These are phyloP conservation scores for Chelidonichthys spinosus DNA, from an alignment of 2,797 vertebrate species.

Conservation along the genomic window DNA sequence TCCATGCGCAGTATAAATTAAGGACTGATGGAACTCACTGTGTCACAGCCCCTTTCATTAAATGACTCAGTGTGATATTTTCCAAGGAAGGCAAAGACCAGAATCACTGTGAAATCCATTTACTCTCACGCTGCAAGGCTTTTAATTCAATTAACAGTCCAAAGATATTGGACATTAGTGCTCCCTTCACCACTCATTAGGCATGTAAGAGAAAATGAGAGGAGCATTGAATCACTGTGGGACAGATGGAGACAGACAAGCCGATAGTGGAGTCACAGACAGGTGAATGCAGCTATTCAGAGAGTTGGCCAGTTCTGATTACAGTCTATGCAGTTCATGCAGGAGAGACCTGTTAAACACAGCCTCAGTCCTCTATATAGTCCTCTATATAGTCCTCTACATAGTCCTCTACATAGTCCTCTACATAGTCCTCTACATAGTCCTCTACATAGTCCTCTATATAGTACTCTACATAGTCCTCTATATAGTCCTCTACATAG, in stretches of 20 bases:
- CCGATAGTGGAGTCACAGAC: neutral
- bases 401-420: too few relatives aligned
- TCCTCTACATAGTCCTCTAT: too few relatives aligned
- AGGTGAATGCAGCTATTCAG: neutral
- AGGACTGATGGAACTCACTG: neutral
- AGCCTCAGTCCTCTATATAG: too few relatives aligned
- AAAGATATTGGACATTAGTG: conserved; percentile 4
- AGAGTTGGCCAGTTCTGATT: neutral
- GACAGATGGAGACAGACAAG: neutral
- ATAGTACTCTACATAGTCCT: too few relatives aligned
- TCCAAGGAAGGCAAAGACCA: neutral
- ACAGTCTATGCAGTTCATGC: neutral
- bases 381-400: too few relatives aligned
- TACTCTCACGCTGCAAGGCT: neutral
- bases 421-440: too few relatives aligned
- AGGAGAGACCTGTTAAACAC: too few relatives aligned
- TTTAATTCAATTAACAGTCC: conserved; percentile 30
- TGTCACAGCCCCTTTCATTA: neutral
- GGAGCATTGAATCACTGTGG: neutral
- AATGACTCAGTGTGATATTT: neutral
- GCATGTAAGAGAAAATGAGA: conserved; percentile 12
- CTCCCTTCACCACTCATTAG: conserved; percentile 17
- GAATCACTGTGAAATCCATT: conserved; percentile 30
- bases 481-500: too few relatives aligned
- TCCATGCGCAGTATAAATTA: neutral